Evolutionary conservation across 2,113 vertebrate species (phyloP), one percentile per base, ranked within the genome.

Genomic region (Barbus barbus): DNA sequence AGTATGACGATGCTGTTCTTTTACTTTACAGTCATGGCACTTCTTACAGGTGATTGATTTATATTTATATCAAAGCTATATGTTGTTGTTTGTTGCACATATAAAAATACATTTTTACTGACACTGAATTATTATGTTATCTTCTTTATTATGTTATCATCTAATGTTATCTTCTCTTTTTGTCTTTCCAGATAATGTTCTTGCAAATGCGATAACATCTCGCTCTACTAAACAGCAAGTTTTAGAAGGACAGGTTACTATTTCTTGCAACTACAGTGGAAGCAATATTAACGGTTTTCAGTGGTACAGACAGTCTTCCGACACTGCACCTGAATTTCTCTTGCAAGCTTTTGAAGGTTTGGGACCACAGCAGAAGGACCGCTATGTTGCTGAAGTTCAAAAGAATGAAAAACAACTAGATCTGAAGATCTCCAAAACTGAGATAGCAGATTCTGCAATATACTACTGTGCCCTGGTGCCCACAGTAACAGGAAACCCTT

Each of bases 381-480:
- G 2, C 1, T 22, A 22, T 69, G 18, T 12, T 5, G 33, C 65
- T 38, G 3, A 72, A 53, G 61, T 14, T 28, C 31, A 24, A 16
- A 63, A 38, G 9, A 28, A 72, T 1, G 3, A 31, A 22, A 78
- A 38, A 38, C 38, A 2, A 22, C 74, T 85, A 5, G 1, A 67
- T 71, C 72, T 88, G 41, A 11, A 61, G 4, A 81, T 88, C 65
- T 84, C 84, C 46, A 79, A 58, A 74, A 76, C 46, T 80, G 36
- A 78, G 28, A 14, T 60, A 53, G 26, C 84, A 86, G 86, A 89
- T 38, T 41, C 65, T 69, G 65, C 18, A 4, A 9, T 69, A 12
- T 69, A 69, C 18, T 69, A 69, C 65, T 69, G 65, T 22, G 65
- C 65, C 9, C 65, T 69, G 33, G 9, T 12, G 65, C 65, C 65